These are phyloP conservation scores for Endomychus coccineus DNA, from an alignment of 2,888 invertebrate species.

Conservation along the genomic window DNA sequence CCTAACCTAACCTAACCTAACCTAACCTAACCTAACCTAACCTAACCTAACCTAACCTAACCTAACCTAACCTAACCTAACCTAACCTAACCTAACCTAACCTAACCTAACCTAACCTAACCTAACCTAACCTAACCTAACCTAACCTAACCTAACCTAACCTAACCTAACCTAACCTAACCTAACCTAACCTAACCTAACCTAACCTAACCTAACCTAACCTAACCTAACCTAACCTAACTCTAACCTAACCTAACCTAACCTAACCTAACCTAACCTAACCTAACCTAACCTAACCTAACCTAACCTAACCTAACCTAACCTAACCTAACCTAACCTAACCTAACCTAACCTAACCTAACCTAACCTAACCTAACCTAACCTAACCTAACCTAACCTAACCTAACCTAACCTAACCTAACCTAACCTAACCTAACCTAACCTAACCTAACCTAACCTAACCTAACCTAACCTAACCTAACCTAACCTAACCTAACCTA, in stretches of 20 bases:
- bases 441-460: too few species aligned
- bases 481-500: background rate
- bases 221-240: conserved; percentile 8
- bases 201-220: conserved; percentile 17
- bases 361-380: conserved; percentile 13
- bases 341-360: conserved; percentile 17
- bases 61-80: too few species aligned
- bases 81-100: too few species aligned
- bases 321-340: conserved; percentile 17
- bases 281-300: conserved; percentile 24
- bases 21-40: too few species aligned
- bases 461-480: conserved; percentile 3
- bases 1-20: too few species aligned
- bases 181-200: conserved; percentile 27
- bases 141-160: conserved; percentile 25
- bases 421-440: too few species aligned
- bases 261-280: conserved; percentile 27
- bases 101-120: too few species aligned
- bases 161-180: conserved; percentile 28
- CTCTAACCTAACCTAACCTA: conserved; percentile 16
- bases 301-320: conserved; percentile 20
- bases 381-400: conserved; percentile 11
- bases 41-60: too few species aligned
- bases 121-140: too few species aligned
- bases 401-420: too few species aligned